Evolutionary conservation across 2,888 invertebrate species (phyloP).

Genomic region (Gibbula magus): DNA sequence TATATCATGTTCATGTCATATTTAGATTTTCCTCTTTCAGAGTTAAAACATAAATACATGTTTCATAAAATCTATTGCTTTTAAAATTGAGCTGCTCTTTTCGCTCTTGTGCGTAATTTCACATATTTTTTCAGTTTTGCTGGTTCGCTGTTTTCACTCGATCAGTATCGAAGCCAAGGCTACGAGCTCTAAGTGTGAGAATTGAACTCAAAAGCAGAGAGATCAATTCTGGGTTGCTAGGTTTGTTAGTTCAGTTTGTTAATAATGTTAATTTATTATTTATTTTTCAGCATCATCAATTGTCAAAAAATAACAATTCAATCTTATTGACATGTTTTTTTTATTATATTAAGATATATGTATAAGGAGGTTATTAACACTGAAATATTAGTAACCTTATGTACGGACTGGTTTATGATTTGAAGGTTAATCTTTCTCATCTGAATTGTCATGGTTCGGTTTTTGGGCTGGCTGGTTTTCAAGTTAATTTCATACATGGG

Average conservation of each 20-base stretch:
- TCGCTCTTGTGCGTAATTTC: conserved; percentile 26
- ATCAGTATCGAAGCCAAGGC: conserved; percentile 28
- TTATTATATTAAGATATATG: too few relatives aligned
- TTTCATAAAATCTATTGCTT: neutral
- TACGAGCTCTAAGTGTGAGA: conserved; percentile 25
- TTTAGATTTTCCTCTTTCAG: neutral
- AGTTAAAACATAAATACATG: neutral
- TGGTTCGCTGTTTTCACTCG: conserved; percentile 20
- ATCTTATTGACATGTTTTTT: neutral
- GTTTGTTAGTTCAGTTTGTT: conserved; percentile 15
- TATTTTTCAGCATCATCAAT: conserved; percentile 1
- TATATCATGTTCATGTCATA: neutral
- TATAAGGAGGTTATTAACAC: too few relatives aligned
- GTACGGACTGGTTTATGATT: too few relatives aligned
- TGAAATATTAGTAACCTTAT: too few relatives aligned
- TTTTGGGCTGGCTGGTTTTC: too few relatives aligned
- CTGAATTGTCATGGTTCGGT: too few relatives aligned
- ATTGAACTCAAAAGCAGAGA: conserved; percentile 17
- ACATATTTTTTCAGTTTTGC: conserved; percentile 35
- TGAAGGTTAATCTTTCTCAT: too few relatives aligned
- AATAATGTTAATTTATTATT: neutral
- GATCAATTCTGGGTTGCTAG: conserved; percentile 30
- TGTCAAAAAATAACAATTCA: neutral
- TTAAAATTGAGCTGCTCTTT: neutral
- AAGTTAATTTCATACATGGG: too few relatives aligned